Evolutionary conservation across 2,113 vertebrate species (phyloP), one percentile per base, ranked within the genome.

Genomic region (Rhipidura dahli): DNA sequence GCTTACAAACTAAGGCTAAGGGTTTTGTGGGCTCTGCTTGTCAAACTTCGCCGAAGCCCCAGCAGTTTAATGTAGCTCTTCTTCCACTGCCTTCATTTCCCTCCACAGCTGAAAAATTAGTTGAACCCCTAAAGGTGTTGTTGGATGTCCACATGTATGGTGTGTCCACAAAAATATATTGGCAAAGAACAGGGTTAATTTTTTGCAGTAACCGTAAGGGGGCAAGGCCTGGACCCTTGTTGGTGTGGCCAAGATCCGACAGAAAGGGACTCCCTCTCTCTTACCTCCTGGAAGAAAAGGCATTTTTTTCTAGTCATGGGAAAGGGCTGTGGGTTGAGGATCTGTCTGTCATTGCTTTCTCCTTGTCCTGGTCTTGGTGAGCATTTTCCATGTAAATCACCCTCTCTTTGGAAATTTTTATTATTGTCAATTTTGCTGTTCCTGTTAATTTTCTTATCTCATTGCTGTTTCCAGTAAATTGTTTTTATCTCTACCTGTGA

Each of bases 241-340:
- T 77, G 63, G 5, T 33, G 12, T 7, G 15, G 28, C 54, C 37
- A 51, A 68, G 27, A 37, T 7, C 27, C 18, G 4, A 59, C 37
- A 35, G 44, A 26, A 42, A 35, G 21, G 14, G 21, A 51, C 6
- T 35, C 44, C 22, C 6, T 66, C 14, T 66, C 21, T 86, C 24
- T 40, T 33, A 28, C 15, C 37, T 44, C 11, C 14, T 68, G 31
- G 31, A 59, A 86, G 9, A 59, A 76, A 44, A 59, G 17, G 2
- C 31, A 27, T 26, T 76, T 1, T 59, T 59, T 50, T 50, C 42
- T 23, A 4, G 6, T 31, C 19, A 3, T 12, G 31, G 16, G 35
- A 31, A 68, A 18, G 9, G 11, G 9, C 0, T 1, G 9, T 0
- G 0, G 17, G n/a, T 15, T 31, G 11, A 35, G 20, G 16, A 5